Percentiles rank a stretch among this genome's conserved stretches.
phyloP scores from a whole-genome alignment of 2,113 vertebrate genomes.

The Melanotaenia duboulayi region DNA sequence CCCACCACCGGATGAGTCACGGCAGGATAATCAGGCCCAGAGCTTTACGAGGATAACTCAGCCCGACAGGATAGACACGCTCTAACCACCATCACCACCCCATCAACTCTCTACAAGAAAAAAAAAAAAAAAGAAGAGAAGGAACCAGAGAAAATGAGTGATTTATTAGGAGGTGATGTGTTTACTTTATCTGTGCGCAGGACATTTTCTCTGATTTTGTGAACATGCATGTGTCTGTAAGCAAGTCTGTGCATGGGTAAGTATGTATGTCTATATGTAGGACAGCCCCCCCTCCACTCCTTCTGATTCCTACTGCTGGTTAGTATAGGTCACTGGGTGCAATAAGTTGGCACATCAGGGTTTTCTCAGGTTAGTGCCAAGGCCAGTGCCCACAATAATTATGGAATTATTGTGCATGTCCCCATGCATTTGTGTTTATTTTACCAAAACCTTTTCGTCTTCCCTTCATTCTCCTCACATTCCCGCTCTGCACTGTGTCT shows the following conservation, averaged over 20 bases:
- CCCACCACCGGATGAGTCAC: conserved; percentile 72
- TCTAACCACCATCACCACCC: conserved; percentile 48
- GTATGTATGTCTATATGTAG: conserved; percentile 25
- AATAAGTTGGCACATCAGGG: conserved; percentile 75
- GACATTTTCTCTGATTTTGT: conserved; percentile 44
- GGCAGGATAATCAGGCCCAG: conserved; percentile 76
- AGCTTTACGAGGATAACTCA: conserved; percentile 77
- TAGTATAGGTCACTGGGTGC: conserved; percentile 71
- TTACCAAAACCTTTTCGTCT: conserved; percentile 72
- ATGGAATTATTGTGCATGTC: conserved; percentile 66
- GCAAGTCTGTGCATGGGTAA: conserved; percentile 12
- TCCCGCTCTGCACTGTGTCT: conserved; percentile 62
- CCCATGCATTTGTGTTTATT: conserved; percentile 70
- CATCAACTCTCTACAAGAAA: not conserved
- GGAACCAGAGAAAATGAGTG: conserved; percentile 4
- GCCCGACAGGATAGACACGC: conserved; percentile 58
- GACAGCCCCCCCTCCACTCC: conserved; percentile 21
- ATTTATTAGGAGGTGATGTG: conserved; percentile 37
- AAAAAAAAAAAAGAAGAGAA: conserved; percentile 4
- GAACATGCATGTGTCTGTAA: conserved; percentile 50
- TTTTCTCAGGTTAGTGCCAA: conserved; percentile 78
- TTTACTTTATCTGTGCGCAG: conserved; percentile 49
- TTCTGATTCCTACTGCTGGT: conserved; percentile 34
- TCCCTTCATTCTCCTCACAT: conserved; percentile 69
- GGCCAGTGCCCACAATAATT: conserved; percentile 75